phyloP scores from a whole-genome alignment of 2,113 vertebrate genomes.

The Nanger granti region DNA sequence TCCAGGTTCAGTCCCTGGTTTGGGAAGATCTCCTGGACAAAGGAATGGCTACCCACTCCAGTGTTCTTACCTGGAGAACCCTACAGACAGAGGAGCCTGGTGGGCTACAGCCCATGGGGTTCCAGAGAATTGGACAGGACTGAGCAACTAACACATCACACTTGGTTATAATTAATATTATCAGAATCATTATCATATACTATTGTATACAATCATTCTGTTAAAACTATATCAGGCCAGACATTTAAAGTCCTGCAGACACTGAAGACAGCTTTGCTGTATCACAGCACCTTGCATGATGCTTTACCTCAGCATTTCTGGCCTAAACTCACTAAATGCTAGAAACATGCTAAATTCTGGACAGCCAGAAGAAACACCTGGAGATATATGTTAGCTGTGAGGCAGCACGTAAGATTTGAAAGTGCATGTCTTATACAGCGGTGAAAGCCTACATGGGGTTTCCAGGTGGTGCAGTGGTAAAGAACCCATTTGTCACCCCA shows the following conservation, averaged over 20 bases:
- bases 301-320: neutral
- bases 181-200: neutral
- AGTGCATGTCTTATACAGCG: neutral
- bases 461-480: neutral
- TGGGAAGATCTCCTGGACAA: neutral
- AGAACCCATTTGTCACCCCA: neutral
- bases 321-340: neutral
- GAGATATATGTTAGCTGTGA: neutral
- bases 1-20: neutral
- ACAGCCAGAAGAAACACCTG: neutral
- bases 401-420: neutral
- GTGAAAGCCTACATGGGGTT: neutral
- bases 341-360: neutral
- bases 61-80: neutral
- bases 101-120: neutral
- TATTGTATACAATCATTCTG: neutral
- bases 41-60: neutral
- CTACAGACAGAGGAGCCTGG: neutral
- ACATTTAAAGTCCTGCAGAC: neutral
- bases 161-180: neutral
- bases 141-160: neutral
- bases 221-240: neutral
- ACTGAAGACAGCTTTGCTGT: neutral
- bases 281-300: neutral
- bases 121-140: neutral